Evolutionary conservation across 2,113 vertebrate genomes (phyloP).

Genomic region (Gobius niger): DNA sequence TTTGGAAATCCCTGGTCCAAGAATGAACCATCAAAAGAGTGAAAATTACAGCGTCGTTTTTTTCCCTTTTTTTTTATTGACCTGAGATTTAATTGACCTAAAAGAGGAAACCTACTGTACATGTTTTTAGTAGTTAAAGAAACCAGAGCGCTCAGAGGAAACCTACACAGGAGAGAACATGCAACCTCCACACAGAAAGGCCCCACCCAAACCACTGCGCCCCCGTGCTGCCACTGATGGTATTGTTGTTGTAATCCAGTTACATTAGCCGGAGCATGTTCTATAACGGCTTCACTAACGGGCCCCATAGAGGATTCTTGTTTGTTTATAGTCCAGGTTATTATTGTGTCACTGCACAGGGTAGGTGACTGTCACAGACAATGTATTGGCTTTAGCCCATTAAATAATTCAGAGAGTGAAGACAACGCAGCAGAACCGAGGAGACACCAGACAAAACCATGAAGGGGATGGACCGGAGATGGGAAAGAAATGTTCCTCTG

Average conservation of each 20-base stretch:
- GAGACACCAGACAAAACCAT: constrained; percentile 21
- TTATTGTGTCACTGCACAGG: constrained; percentile 46
- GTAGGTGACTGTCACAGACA: constrained; percentile 59
- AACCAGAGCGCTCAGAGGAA: no score
- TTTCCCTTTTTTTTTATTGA: no score
- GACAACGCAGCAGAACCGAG: constrained; percentile 8
- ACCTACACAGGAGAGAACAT: no score
- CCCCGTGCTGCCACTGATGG: no score
- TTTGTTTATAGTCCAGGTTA: constrained; percentile 6
- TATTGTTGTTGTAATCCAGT: not conserved
- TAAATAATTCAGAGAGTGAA: constrained; percentile 63
- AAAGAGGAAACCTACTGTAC: no score
- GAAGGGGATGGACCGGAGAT: constrained; percentile 14
- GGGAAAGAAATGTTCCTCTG: constrained; percentile 9
- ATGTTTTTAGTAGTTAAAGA: no score
- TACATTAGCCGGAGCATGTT: not conserved
- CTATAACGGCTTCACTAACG: not conserved
- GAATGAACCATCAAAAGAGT: no score
- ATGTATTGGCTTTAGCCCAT: constrained; percentile 38
- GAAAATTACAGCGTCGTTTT: no score
- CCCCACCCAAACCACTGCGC: no score
- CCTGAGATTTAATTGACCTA: no score
- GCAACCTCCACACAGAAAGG: not conserved
- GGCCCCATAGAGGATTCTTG: not conserved
- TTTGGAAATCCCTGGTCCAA: no score